Evolutionary conservation across 23 tunicate genomes (phyloP).

Genomic region (Ascidia mentula): DNA sequence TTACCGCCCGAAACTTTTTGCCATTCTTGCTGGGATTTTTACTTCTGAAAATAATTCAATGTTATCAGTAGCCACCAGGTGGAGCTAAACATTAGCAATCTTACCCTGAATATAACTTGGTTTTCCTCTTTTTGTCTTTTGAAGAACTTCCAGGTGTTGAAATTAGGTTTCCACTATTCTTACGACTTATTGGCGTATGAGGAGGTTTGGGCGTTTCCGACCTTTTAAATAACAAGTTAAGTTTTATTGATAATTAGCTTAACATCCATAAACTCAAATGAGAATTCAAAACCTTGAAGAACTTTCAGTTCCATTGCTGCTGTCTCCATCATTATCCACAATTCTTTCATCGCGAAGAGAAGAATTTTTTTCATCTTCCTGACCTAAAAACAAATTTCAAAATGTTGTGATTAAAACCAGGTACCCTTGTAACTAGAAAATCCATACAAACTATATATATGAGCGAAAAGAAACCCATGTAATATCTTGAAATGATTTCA

Average conservation of each 20-base stretch:
- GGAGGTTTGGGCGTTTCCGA: constrained; percentile 36
- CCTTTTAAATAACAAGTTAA: too few relatives aligned
- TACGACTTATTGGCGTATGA: constrained; percentile 38
- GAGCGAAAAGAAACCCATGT: too few relatives aligned
- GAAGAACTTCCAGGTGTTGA: constrained; percentile 3
- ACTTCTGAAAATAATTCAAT: background rate
- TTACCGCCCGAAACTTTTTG: background rate
- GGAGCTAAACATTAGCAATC: background rate
- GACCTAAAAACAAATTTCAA: background rate
- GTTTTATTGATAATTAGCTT: too few relatives aligned
- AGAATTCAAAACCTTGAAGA: constrained; percentile 5
- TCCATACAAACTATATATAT: too few relatives aligned
- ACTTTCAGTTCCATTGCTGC: constrained; percentile 16
- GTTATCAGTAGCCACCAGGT: background rate
- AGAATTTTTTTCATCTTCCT: background rate
- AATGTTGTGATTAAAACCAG: too few relatives aligned
- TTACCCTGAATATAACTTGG: background rate
- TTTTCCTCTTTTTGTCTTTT: constrained; percentile 51
- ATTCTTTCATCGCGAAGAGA: background rate
- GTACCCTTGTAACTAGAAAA: background rate
- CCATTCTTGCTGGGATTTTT: background rate
- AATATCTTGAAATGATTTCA: too few relatives aligned
- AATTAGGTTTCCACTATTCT: constrained; percentile 26
- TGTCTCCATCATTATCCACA: background rate
- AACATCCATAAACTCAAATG: too few relatives aligned